Conservation (phyloP, 1,140 invertebrate genomes). For the Ruditapes philippinarum region DNA sequence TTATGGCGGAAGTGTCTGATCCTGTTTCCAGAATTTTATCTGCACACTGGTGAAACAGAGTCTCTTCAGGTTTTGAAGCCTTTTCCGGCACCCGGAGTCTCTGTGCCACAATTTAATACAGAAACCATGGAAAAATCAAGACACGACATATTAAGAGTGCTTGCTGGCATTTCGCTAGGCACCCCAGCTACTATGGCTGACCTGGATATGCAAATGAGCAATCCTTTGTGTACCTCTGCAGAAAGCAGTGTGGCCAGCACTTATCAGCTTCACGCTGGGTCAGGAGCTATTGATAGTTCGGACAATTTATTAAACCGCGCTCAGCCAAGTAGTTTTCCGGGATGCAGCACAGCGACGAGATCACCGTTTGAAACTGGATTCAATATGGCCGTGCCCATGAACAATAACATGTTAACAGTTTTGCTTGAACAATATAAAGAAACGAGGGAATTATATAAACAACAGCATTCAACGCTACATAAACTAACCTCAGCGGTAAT, state of each 20-base stretch:
- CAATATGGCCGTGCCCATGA: neutral
- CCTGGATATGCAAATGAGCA: neutral
- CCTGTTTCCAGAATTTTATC: neutral
- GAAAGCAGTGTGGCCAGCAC: neutral
- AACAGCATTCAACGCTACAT: neutral
- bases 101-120: neutral
- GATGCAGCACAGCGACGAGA: neutral
- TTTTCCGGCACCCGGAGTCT: neutral
- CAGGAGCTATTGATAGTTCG: neutral
- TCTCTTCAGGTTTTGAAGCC: slow-evolving; percentile 13
- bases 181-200: neutral
- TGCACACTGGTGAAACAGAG: neutral
- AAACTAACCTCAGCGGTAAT: neutral
- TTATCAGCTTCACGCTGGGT: neutral
- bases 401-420: neutral
- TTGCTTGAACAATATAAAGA: neutral
- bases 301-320: neutral
- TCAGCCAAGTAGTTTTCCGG: neutral
- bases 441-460: neutral
- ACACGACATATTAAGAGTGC: neutral
- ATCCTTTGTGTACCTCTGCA: no score
- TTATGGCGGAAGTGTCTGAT: slow-evolving; percentile 9
- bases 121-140: neutral
- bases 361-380: neutral
- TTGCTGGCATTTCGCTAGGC: slow-evolving; percentile 1